Evolutionary conservation across 1,140 invertebrate genomes (phyloP).

Genomic region (Mamestra configurata): DNA sequence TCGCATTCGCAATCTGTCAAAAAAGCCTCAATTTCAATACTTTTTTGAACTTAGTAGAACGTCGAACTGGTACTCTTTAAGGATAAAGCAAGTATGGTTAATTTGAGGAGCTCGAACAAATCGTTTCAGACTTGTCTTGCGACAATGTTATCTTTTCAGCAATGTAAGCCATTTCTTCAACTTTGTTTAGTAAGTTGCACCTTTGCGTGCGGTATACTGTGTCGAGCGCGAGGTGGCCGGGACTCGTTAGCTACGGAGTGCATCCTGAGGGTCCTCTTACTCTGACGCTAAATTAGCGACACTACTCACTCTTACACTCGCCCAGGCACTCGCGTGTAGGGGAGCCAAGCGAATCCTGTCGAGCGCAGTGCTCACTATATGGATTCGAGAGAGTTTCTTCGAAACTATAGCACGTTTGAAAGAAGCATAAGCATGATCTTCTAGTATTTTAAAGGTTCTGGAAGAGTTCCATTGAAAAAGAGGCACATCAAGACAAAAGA

Average conservation of each 20-base stretch:
- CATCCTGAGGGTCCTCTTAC: not conserved
- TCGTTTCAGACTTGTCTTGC: too few species aligned
- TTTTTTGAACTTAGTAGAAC: too few species aligned
- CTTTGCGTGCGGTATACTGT: not conserved
- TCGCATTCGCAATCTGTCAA: too few species aligned
- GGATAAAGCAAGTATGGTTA: too few species aligned
- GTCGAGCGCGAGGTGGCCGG: not conserved
- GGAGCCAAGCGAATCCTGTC: not conserved
- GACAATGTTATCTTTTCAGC: too few species aligned
- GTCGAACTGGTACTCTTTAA: too few species aligned
- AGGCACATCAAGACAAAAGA: not conserved
- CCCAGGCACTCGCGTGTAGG: not conserved
- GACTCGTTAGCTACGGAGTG: slow-evolving; percentile 1
- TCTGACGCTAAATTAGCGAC: slow-evolving; percentile 19
- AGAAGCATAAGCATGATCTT: too few species aligned
- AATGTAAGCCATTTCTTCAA: too few species aligned
- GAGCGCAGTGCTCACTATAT: not conserved
- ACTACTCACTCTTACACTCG: not conserved
- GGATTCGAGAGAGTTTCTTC: not conserved
- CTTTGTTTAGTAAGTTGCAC: not conserved
- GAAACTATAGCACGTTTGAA: too few species aligned
- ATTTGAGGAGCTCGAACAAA: too few species aligned
- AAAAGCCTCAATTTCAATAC: too few species aligned
- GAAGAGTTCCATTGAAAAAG: not conserved
- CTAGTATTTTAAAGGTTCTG: too few species aligned